Evolutionary conservation across 2,113 vertebrate species (phyloP), one percentile per base, ranked within the genome.

Genomic region (Myotis brandtii): DNA sequence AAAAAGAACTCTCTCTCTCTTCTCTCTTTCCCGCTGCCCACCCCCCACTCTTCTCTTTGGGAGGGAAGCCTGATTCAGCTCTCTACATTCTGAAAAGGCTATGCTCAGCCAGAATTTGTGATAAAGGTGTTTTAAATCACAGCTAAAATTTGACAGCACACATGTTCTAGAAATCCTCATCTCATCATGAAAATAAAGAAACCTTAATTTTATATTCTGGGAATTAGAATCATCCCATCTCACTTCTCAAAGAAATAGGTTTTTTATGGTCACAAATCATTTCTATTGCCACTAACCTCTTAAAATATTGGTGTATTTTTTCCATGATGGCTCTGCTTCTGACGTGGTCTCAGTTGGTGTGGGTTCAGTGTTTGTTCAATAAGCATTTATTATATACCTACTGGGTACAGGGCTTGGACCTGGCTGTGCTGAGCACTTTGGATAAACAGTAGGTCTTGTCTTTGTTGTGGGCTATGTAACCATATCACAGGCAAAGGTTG

Each of bases 81-180:
- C 73, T 86, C 81, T 79, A 43, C 32, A 37, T 46, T 77, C 94
- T 87, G 64, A 77, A 95, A 82, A 86, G 91, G 34, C 76, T 85
- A 37, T 30, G 20, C 82, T 94, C 64, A 85, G 94, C 93, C 89
- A 96, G 73, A 89, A 79, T 89, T 86, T 95, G 73, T 91, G 90
- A 96, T 70, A 93, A 89, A 96, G 81, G 79, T 97, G 86, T 94
- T 97, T 95, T 96, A 93, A 95, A 96, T 95, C 96, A 96, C 67
- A 94, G 69, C 82, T 83, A 89, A 88, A 95, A 91, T 93, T 95
- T 97, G 96, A 85, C 81, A 95, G 85, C 73, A 67, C 69, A 86
- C 66, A 86, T 91, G n/a, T 86, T 95, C 89, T 93, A 80, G 89
- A 96, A 92, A 85, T 94, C 86, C 17, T 91, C 73, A 66, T 93